Conservation (phyloP, 2,113 vertebrate genomes). For the human region GRCh38 chr4:9908001-9908500, state of each 20-base stretch:
- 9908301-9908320: conserved; percentile 88
- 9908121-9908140: background rate
- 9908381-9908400: background rate
- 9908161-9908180: background rate
- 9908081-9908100: background rate
- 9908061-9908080: background rate
- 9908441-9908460: background rate
- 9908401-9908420: background rate
- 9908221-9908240: conserved; percentile 89
- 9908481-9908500: background rate
- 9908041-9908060: background rate
- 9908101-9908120: background rate
- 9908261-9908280: conserved; percentile 92
- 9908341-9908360: conserved; percentile 88
- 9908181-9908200: too few relatives aligned
- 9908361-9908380: background rate
- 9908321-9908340: conserved; percentile 97
- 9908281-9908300: conserved; percentile 89
- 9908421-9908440: background rate
- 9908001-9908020: background rate
- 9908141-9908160: background rate
- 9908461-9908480: rapidly evolving
- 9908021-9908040: too few relatives aligned
- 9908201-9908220: rapidly evolving
- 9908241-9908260: conserved; percentile 91